Evolutionary conservation across 2,113 vertebrate genomes (phyloP).

Genomic region (Myotis lucifugus): DNA sequence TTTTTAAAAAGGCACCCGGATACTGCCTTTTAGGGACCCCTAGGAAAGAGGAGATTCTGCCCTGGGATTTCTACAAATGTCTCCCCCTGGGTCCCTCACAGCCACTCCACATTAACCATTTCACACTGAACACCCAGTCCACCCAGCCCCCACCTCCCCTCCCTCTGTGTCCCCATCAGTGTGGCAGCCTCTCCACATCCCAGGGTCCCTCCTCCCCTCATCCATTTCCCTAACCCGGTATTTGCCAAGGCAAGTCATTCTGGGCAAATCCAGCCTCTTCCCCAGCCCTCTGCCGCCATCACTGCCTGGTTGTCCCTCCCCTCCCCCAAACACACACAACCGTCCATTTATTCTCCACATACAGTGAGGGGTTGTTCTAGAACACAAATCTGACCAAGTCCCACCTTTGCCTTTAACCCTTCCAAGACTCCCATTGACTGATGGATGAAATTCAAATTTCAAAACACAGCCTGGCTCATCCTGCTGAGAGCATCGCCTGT

Average conservation of each 20-base stretch:
- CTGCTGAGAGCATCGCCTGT: no score
- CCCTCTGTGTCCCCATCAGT: neutral
- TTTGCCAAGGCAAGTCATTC: neutral
- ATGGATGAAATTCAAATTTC: neutral
- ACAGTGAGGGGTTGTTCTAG: neutral
- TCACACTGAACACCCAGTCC: neutral
- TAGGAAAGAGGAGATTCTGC: neutral
- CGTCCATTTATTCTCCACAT: neutral
- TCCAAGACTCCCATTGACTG: neutral
- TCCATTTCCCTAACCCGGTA: neutral
- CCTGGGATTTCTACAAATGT: constrained; percentile 7
- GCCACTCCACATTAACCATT: neutral
- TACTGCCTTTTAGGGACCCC: no score
- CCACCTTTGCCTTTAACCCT: neutral
- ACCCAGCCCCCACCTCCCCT: neutral
- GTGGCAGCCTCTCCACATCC: no score
- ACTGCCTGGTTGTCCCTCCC: neutral
- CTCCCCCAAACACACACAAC: neutral
- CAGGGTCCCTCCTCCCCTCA: neutral
- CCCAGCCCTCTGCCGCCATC: neutral
- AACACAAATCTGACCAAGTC: neutral
- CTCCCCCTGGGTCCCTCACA: neutral
- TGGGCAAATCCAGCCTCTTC: neutral
- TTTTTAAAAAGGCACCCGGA: neutral
- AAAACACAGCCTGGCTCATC: neutral